phyloP scores from a whole-genome alignment of 2,888 invertebrate genomes.

The Chymomyza fuscimana region DNA sequence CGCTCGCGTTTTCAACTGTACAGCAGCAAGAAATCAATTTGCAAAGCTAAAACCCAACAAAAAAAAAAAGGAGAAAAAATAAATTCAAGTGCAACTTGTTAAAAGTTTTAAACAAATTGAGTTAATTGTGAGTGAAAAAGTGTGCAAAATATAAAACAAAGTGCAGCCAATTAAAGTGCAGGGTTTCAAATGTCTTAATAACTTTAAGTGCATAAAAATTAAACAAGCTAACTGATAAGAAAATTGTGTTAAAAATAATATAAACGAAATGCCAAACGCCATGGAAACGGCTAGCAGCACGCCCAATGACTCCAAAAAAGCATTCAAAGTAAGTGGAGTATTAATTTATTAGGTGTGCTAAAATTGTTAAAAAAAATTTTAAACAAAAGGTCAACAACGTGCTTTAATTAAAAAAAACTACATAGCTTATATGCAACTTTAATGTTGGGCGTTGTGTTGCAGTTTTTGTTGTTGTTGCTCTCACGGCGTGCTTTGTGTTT shows the following conservation, averaged over 20 bases:
- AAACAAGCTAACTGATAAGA: conserved; percentile 11
- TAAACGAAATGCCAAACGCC: conserved; percentile 52
- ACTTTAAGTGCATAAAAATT: conserved; percentile 14
- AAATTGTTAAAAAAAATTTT: background rate
- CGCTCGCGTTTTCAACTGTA: conserved; percentile 41
- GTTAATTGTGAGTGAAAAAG: conserved; percentile 18
- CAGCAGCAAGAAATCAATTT: background rate
- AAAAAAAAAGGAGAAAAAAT: conserved; percentile 24
- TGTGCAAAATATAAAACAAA: conserved; percentile 14
- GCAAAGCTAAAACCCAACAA: conserved; percentile 27
- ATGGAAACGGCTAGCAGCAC: conserved; percentile 48
- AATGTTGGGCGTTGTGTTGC: conserved; percentile 59
- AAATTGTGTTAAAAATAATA: conserved; percentile 17
- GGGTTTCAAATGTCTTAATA: conserved; percentile 25
- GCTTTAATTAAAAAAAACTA: background rate
- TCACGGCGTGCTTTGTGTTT: conserved; percentile 59
- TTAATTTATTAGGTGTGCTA: background rate
- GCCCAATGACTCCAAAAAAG: conserved; percentile 55
- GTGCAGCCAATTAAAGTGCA: conserved; percentile 10
- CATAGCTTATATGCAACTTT: background rate
- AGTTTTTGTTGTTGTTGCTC: conserved; percentile 35
- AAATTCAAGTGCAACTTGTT: conserved; percentile 52
- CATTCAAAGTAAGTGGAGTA: conserved; percentile 61
- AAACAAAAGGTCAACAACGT: conserved; percentile 14
- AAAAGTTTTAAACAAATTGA: conserved; percentile 33